A percentile compares a stretch with the other conserved stretches of the same genome.
These are phyloP conservation scores for Andrena dorsata DNA, from an alignment of 2,888 invertebrate genomes.

Conservation along the genomic window DNA sequence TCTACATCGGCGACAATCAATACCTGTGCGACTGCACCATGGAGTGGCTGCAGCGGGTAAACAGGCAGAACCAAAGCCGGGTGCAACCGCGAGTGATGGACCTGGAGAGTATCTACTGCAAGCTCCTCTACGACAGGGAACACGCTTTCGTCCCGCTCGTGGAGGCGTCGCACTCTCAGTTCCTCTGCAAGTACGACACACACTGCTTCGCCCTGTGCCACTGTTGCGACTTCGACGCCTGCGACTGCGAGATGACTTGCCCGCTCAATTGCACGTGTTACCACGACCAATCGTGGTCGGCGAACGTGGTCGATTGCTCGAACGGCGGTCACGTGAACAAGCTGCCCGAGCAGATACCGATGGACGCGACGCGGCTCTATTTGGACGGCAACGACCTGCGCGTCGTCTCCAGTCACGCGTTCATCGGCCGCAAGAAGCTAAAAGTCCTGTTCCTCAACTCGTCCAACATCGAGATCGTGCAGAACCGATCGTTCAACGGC, in stretches of 20 bases:
- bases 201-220: constrained; percentile 95
- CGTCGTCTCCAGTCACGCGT: constrained; percentile 92
- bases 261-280: constrained; percentile 95
- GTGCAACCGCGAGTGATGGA: constrained; percentile 94
- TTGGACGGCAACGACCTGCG: constrained; percentile 94
- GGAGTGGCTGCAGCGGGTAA: constrained; percentile 95
- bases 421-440: constrained; percentile 93
- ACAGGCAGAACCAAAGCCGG: constrained; percentile 89
- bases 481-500: constrained; percentile 94
- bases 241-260: constrained; percentile 97
- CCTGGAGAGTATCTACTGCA: constrained; percentile 93
- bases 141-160: constrained; percentile 91
- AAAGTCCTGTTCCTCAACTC: constrained; percentile 91
- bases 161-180: constrained; percentile 92
- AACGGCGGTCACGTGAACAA: constrained; percentile 89
- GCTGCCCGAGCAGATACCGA: constrained; percentile 93
- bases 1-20: constrained; percentile 94
- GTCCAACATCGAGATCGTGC: constrained; percentile 91
- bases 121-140: constrained; percentile 91
- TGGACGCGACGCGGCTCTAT: constrained; percentile 95
- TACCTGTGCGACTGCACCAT: constrained; percentile 95
- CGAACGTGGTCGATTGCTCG: constrained; percentile 94
- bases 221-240: constrained; percentile 96
- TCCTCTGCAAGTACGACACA: constrained; percentile 93
- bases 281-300: constrained; percentile 94